These are phyloP conservation scores for Erinaceus europaeus DNA, from an alignment of 2,113 vertebrate genomes.

Conservation along the genomic window DNA sequence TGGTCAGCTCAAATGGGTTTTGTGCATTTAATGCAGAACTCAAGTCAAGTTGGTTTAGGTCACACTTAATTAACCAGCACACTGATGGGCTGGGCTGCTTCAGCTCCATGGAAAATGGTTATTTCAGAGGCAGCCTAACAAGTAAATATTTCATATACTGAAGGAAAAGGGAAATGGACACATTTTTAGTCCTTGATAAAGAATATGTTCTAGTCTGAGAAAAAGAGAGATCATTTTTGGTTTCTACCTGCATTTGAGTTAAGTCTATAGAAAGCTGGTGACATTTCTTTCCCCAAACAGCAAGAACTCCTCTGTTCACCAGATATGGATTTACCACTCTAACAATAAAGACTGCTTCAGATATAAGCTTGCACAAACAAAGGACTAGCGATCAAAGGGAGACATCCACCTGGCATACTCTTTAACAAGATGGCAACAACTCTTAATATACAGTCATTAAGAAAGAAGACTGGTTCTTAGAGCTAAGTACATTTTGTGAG, in stretches of 20 bases:
- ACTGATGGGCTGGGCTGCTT: slow-evolving; percentile 81
- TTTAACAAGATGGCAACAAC: slow-evolving; percentile 71
- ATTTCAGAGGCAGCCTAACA: slow-evolving; percentile 81
- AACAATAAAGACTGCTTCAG: slow-evolving; percentile 62
- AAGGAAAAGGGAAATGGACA: slow-evolving; percentile 57
- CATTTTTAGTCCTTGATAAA: slow-evolving; percentile 69
- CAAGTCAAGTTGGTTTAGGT: slow-evolving; percentile 92
- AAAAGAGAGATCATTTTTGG: slow-evolving; percentile 63
- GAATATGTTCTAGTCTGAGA: slow-evolving; percentile 61
- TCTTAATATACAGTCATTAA: slow-evolving; percentile 66
- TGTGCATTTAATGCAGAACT: slow-evolving; percentile 90
- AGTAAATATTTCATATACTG: slow-evolving; percentile 86
- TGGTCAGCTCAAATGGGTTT: slow-evolving; percentile 92
- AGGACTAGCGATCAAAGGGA: slow-evolving; percentile 72
- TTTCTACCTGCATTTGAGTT: slow-evolving; percentile 63
- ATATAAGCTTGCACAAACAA: slow-evolving; percentile 35
- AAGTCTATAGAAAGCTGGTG: slow-evolving; percentile 73
- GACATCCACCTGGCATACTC: slow-evolving; percentile 65
- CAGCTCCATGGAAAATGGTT: slow-evolving; percentile 81
- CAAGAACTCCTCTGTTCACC: slow-evolving; percentile 70
- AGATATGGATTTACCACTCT: slow-evolving; percentile 67
- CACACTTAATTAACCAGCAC: slow-evolving; percentile 90
- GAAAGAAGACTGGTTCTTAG: slow-evolving; percentile 38
- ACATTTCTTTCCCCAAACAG: slow-evolving; percentile 67
- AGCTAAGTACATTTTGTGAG: slow-evolving; percentile 59